A percentile compares a stretch with the other conserved stretches of the same genome.
These are phyloP conservation scores for Heliconius nattereri DNA, from an alignment of 1,140 invertebrate genomes.

Conservation along the genomic window DNA sequence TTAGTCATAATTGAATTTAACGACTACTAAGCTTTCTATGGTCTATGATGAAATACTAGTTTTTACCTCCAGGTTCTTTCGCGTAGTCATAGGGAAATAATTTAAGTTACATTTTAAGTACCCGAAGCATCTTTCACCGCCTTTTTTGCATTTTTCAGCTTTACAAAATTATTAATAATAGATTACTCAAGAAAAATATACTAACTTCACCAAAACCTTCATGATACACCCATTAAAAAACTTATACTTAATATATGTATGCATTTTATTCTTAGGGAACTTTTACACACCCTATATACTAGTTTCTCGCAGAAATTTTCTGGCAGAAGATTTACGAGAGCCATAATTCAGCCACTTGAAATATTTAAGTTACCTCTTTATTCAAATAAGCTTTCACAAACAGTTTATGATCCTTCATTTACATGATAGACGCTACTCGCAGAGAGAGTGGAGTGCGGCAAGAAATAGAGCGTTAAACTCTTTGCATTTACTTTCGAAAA, in stretches of 20 bases:
- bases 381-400: constrained; percentile 11
- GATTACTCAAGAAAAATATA: not conserved
- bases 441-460: not conserved
- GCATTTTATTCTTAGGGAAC: not conserved
- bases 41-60: no score
- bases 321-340: constrained; percentile 7
- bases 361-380: constrained; percentile 16
- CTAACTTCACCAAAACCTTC: not conserved
- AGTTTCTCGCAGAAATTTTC: not conserved
- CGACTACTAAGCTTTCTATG: no score
- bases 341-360: constrained; percentile 11
- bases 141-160: no score
- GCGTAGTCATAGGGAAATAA: no score
- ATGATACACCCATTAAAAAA: not conserved
- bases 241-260: not conserved
- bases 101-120: no score
- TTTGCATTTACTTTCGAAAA: not conserved
- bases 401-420: constrained; percentile 9
- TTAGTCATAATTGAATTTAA: no score
- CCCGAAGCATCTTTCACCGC: accelerated
- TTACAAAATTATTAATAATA: no score
- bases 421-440: not conserved
- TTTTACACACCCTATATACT: not conserved
- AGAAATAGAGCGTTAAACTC: not conserved
- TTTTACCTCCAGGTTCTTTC: no score